These are phyloP conservation scores for Aegithalos caudatus DNA, from an alignment of 2,113 vertebrate genomes.

Conservation along the genomic window DNA sequence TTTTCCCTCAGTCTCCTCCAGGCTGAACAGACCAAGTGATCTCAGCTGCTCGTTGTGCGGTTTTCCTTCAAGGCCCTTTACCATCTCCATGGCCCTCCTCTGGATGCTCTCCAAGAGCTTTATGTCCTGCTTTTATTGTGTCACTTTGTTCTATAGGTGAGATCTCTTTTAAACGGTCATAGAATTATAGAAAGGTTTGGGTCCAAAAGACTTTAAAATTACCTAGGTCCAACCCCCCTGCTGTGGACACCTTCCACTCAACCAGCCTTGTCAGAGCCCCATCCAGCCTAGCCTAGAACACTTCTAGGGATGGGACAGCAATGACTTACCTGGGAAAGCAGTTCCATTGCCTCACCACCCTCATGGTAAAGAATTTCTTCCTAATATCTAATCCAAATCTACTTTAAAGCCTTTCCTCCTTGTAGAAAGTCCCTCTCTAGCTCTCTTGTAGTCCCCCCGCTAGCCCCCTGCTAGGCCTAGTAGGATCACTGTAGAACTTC, in stretches of 20 bases:
- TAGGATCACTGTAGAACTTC: neutral
- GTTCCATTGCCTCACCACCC: neutral
- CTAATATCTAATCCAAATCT: neutral
- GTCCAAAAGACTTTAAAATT: neutral
- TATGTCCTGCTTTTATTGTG: neutral
- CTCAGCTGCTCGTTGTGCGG: fast-evolving
- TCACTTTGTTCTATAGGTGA: neutral
- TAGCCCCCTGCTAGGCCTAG: neutral
- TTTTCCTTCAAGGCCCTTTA: neutral
- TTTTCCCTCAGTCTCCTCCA: neutral
- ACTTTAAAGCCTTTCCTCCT: neutral
- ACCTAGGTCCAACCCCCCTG: fast-evolving
- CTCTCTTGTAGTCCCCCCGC: too few relatives aligned
- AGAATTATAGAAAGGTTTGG: neutral
- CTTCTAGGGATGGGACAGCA: neutral
- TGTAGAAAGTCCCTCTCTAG: neutral
- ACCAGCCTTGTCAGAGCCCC: neutral
- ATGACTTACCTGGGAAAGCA: neutral
- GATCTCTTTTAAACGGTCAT: neutral
- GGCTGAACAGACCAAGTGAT: neutral
- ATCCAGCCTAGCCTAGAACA: neutral
- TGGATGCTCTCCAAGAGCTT: neutral
- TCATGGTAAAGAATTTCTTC: neutral
- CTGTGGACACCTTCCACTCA: neutral
- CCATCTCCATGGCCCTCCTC: neutral